Evolutionary conservation across 2,888 invertebrate genomes (phyloP).

Genomic region (Pristionchus maxplancki): DNA sequence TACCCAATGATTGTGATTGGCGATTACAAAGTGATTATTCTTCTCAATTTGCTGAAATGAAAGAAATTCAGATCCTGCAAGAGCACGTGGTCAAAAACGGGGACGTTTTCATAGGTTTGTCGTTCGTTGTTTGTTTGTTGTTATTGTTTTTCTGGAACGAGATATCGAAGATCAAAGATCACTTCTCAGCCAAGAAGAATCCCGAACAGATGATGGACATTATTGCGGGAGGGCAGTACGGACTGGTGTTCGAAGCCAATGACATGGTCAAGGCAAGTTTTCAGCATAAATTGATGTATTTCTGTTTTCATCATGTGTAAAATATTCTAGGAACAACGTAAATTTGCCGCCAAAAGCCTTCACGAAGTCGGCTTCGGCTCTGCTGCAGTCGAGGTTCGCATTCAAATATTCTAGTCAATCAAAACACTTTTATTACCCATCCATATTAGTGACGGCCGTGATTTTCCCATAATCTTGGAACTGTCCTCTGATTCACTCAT

Average conservation of each 20-base stretch:
- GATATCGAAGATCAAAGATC: background rate
- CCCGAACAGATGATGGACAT: background rate
- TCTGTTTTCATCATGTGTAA: no score
- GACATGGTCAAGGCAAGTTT: constrained; percentile 13
- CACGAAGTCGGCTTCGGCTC: constrained; percentile 31
- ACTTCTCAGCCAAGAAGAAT: background rate
- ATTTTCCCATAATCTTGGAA: no score
- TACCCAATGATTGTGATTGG: no score
- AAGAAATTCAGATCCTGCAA: no score
- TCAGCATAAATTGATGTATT: background rate
- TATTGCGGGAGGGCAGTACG: background rate
- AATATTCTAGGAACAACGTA: constrained; percentile 32
- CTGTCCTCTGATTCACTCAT: no score
- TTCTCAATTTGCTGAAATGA: no score
- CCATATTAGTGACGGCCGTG: background rate
- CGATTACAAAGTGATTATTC: no score
- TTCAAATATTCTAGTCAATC: no score
- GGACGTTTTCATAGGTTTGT: no score
- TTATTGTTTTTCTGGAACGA: background rate
- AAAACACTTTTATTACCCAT: no score
- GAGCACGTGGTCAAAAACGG: no score
- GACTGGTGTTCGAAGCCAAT: constrained; percentile 17
- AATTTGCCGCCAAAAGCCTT: background rate
- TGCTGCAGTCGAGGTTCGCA: background rate
- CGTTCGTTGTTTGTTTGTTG: no score